Base-by-base conservation (phyloP, 1,140 invertebrate genomes). In the Medauroidea extradentata region DNA sequence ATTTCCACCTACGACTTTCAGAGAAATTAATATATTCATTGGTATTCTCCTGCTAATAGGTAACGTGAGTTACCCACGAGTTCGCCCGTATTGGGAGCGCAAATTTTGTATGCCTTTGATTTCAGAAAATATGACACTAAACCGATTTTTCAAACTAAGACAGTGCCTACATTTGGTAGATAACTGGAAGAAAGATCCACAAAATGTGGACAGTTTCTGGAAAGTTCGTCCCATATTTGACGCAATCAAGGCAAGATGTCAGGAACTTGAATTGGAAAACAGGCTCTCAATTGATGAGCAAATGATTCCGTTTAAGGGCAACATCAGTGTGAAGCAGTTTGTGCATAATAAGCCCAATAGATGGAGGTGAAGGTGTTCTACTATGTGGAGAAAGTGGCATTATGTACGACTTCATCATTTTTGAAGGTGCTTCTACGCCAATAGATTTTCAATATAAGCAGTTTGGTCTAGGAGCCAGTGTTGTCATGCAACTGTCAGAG, bases 401-500 rank as follows among this genome's bases (percentile, higher is more conserved):
- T 1, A 38, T 24, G 3, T 60, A 18, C 27, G 18, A 41, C 34
- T 51, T 61, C 19, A 27, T 50, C 21, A 13, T 60, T 19, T 62
- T 46, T 44, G 39, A 62, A 42, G 60, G 60, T 23, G 21, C 29
- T 41, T 24, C 23, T 52, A 25, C 39, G 29, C 16, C 24, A 52
- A 21, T 54, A 19, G 11, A 49, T 24, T 7, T 16, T 8, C 4
- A 46, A 25, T 52, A 23, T 11, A 16, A 23, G n/a, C 19, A 23
- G 9, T 69, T 61, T 64, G 69, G 69, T 19, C 25, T 57, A 23
- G 61, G 61, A 14, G 53, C 56, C 19, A 55, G 52, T 42, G 57
- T 65, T 29, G 65, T 69, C 2, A 41, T 69, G 44, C 53, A 69
- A 53, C 44, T 72, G 13, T 25, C 42, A 23, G 52, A 67, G 56